Evolutionary conservation across 2,888 invertebrate species (phyloP).

Genomic region (Mesorhabditis spiculigera): DNA sequence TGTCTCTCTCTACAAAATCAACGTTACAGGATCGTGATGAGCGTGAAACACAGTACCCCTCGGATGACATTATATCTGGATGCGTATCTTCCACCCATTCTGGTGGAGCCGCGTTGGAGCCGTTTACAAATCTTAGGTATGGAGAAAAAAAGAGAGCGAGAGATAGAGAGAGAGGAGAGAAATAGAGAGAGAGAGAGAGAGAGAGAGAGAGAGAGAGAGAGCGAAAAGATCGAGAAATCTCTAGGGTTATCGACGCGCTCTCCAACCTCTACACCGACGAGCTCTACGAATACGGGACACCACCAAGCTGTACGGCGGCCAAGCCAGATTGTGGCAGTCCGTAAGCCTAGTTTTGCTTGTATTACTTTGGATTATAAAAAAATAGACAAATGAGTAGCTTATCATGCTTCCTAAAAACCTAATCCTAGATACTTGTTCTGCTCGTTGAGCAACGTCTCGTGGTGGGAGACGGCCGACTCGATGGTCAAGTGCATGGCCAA

Average conservation of each 20-base stretch:
- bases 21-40: not conserved
- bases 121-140: not conserved
- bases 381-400: no score
- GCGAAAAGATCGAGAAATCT: no score
- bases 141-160: no score
- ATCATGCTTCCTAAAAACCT: no score
- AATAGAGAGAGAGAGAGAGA: no score
- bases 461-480: not conserved
- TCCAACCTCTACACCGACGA: not conserved
- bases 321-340: not conserved
- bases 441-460: not conserved
- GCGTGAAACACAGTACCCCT: constrained; percentile 2
- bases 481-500: not conserved
- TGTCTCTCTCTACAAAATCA: no score
- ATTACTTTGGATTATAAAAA: no score
- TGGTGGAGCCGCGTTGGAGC: not conserved
- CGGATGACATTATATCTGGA: not conserved
- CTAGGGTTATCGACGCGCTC: not conserved
- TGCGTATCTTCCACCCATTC: not conserved
- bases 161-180: no score
- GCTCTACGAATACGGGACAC: not conserved
- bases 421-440: not conserved
- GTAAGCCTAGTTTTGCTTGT: no score
- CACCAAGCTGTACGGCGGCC: not conserved
- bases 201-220: no score